Base-by-base conservation (phyloP, 1,140 invertebrate species). In the Habropoda laboriosa region DNA sequence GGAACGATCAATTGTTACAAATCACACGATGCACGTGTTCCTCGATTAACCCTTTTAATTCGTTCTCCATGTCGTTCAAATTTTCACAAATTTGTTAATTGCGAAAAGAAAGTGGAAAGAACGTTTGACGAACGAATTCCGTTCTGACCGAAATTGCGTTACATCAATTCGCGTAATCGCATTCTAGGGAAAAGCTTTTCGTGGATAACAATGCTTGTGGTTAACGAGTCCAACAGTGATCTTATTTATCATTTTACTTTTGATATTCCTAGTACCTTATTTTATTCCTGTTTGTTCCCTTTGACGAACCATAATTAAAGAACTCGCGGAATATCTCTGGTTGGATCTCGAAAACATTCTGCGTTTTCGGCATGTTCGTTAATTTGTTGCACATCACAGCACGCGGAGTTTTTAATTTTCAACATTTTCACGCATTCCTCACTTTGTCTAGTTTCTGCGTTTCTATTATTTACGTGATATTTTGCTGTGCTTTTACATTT, bases 171-270 rank as follows among this genome's bases (percentile, higher is more conserved):
- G 60, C n/a, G 10, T 38, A 24, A 61, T 24, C 35, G 24, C 24
- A 61, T 61, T 24, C n/a, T 32, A 61, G 6, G 32, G 35, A 35
- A 60, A 16, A 32, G 27, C 27, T 30, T 35, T 12, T 18, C 30
- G 21, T 1, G 32, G 30, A 35, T 58, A 58, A 58, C 57, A 58
- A 58, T 12, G 32, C 21, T 21, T 27, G 10, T 0, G 32, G 57
- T 7, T 60, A 61, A 61, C 60, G 35, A 40, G n/a, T 12, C 3
- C 35, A 24, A 38, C 21, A 7, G 5, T 18, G 35, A 40, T 61
- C 60, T 61, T 61, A 61, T 18, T 61, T 61, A 61, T 16, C 21
- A 61, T 61, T 61, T 61, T 61, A 61, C 38, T 61, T 38, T 18
- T n/a, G n/a, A 61, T 40, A 24, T 24, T 16, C 35, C 21, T 13